Base-by-base conservation (phyloP, 1,140 invertebrate genomes). In the Adoxophyes honmai region DNA sequence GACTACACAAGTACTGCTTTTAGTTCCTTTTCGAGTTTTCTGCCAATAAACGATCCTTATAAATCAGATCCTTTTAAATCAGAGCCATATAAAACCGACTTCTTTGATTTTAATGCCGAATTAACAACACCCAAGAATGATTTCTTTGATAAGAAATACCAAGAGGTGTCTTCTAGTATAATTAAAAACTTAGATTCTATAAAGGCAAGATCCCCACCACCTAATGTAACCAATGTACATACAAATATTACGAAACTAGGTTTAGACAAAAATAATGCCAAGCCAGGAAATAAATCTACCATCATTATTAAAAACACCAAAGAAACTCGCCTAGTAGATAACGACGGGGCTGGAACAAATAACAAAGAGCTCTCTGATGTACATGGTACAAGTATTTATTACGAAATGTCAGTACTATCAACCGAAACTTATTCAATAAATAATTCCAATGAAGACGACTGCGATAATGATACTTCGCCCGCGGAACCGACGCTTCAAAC, bases 331-430 rank as follows among this genome's bases (percentile, higher is more conserved):
- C 64, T 77, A 42, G 57, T 77, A 56, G 86, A 88, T 66, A 86
- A 85, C 57, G 83, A 88, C 44, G 66, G 78, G 44, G 79, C 82
- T 39, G 75, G 75, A 11, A 75, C 73, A 52, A 60, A 64, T 38
- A 82, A 82, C 10, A 78, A 78, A 67, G 80, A 74, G 57, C 58
- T 86, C 59, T 86, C 83, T 57, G 86, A 88, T 75, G 82, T 86
- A 51, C 81, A 86, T 15, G 83, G 85, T 56, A 88, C 85, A 54
- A 88, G 86, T 73, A 84, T 88, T 66, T 88, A 88, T 69, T 88
- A 86, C 57, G 86, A 88, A 70, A 86, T 86, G 83, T 83, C 86
- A 34, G 78, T 88, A 34, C 60, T 88, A 34, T 86, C 86, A n/a
- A 88, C 86, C 28, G 86, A 88, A 74, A 86, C 86, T 0, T 88